These are phyloP conservation scores for Abrostola tripartita DNA, from an alignment of 2,888 invertebrate species.

Conservation along the genomic window DNA sequence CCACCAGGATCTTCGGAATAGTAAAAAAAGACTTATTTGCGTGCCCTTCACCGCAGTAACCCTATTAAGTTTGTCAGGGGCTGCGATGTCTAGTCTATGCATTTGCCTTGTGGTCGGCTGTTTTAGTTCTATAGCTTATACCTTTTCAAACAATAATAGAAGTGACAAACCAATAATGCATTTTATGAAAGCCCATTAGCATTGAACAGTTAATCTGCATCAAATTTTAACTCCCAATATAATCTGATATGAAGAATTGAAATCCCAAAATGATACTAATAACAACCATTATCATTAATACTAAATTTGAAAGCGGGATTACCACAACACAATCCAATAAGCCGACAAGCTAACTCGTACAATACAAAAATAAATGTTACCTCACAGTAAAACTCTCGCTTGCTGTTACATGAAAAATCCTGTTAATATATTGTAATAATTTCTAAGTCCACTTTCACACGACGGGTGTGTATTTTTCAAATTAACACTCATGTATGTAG, in stretches of 20 bases:
- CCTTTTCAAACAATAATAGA: neutral
- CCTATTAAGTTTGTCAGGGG: neutral
- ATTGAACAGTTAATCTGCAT: too few species aligned
- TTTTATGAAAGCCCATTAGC: neutral
- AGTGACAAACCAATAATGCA: neutral
- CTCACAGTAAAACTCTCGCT: constrained; percentile 57
- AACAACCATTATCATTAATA: neutral
- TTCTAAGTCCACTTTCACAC: constrained; percentile 60
- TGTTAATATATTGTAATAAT: constrained; percentile 55
- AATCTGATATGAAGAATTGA: neutral
- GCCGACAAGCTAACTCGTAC: neutral
- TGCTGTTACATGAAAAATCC: constrained; percentile 51
- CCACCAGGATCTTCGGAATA: too few species aligned
- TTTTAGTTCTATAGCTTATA: neutral
- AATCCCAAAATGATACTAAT: neutral
- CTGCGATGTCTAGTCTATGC: neutral
- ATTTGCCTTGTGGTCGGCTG: neutral
- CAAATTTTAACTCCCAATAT: neutral
- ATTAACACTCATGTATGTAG: constrained; percentile 57
- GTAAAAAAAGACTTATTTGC: too few species aligned
- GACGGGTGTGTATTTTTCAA: constrained; percentile 54
- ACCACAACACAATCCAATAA: too few species aligned
- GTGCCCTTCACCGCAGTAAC: too few species aligned
- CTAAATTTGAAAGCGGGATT: neutral
- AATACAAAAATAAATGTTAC: constrained; percentile 47